Evolutionary conservation across 2,113 vertebrate genomes (phyloP), one percentile per base, ranked within the genome.

Genomic region (Cygnus atratus): DNA sequence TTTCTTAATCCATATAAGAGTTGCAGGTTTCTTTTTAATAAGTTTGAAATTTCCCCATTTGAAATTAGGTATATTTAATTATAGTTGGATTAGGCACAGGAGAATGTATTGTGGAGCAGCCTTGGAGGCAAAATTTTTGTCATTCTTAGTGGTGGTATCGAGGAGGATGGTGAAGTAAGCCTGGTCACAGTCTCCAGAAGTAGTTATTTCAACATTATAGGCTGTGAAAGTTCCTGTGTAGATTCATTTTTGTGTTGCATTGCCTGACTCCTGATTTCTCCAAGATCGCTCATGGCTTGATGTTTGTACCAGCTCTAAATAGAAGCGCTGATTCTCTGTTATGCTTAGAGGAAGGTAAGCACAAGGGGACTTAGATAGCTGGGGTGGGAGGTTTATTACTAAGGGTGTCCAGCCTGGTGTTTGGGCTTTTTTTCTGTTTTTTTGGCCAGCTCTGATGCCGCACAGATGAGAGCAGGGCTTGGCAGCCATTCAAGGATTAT

Each of bases 401-500:
- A 37, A 29, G 25, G 10, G 57, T 68, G 71, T n/a, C 72, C 67
- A 84, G 3, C 21, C 63, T 59, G 31, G 28, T 66, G 35, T 25
- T 52, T 1, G 7, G 66, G 50, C n/a, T 31, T 39, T 61, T 10
- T 46, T 44, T 15, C 12, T 5, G 13, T 1, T 22, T 75, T 87
- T 92, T 91, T 91, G 44, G 54, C 92, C 2, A 2, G 75, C 78
- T 94, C 41, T 22, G 59, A 43, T 4, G 1, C 33, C 0, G 2
- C 71, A 7, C 13, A 82, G 54, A 93, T 89, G 94, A 95, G 87
- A 93, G 74, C 70, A 87, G 74, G 16, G 9, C 41, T 87, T 97
- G 96, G 93, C 96, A 93, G 91, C 55, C 9, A 0, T 25, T 95
- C 74, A 50, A 44, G 58, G 87, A 75, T 95, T 92, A 92, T 89